These are phyloP conservation scores for Enoplosus armatus DNA, from an alignment of 2,797 vertebrate genomes.

Conservation along the genomic window DNA sequence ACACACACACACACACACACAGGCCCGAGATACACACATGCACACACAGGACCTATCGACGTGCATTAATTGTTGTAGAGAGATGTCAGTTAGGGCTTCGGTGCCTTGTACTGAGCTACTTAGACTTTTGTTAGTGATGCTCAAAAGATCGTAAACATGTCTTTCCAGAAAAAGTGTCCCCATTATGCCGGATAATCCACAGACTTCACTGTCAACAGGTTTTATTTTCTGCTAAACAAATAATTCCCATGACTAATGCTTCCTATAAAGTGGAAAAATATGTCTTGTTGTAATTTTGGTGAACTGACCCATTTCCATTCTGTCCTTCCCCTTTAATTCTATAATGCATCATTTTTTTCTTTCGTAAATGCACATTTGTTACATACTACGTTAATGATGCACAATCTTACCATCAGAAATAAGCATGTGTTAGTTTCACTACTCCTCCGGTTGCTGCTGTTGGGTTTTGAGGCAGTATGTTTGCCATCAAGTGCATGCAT, in stretches of 20 bases:
- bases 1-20: no score
- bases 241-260: conserved; percentile 11
- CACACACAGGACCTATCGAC: no score
- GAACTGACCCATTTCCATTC: neutral
- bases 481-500: conserved; percentile 3
- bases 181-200: neutral
- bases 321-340: neutral
- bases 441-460: neutral
- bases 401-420: neutral
- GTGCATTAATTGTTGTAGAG: no score
- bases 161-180: neutral
- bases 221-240: neutral
- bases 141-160: neutral
- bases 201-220: neutral
- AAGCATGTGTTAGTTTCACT: neutral
- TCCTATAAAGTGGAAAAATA: conserved; percentile 5
- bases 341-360: neutral
- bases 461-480: conserved; percentile 1
- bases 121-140: neutral
- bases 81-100: no score
- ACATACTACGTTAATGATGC: neutral
- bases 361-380: neutral
- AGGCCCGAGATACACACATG: no score
- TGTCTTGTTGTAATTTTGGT: conserved; percentile 13
- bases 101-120: neutral